phyloP scores from a whole-genome alignment of 2,888 invertebrate genomes.

The Matsumyia berberina region DNA sequence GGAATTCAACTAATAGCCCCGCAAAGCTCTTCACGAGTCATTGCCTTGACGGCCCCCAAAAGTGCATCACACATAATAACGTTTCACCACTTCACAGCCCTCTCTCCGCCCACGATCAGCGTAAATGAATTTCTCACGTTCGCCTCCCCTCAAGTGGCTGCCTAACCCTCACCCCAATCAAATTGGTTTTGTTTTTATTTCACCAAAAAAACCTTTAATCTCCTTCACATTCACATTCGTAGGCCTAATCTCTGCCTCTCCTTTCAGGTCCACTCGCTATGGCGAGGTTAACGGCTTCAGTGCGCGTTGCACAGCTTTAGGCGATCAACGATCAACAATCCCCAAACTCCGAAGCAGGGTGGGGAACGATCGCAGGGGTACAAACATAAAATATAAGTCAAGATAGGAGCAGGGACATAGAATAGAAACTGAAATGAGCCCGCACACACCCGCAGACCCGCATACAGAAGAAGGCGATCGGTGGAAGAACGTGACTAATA shows the following conservation, averaged over 20 bases:
- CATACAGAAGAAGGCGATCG: not conserved
- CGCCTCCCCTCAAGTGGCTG: not conserved
- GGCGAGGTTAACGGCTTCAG: constrained; percentile 72
- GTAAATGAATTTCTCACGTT: constrained; percentile 37
- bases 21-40: constrained; percentile 4
- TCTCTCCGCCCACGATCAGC: constrained; percentile 34
- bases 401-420: constrained; percentile 72
- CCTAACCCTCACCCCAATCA: not conserved
- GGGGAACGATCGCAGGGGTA: constrained; percentile 1
- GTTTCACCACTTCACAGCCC: constrained; percentile 25
- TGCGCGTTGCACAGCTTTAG: constrained; percentile 34
- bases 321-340: constrained; percentile 42
- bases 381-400: constrained; percentile 73
- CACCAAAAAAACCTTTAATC: constrained; percentile 29
- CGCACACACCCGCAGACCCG: constrained; percentile 25
- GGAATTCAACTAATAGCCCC: constrained; percentile 6
- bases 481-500: constrained; percentile 74
- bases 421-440: constrained; percentile 61
- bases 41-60: constrained; percentile 29
- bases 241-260: constrained; percentile 60
- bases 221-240: constrained; percentile 54
- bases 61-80: constrained; percentile 41
- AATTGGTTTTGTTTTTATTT: constrained; percentile 9
- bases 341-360: not conserved
- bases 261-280: constrained; percentile 28